Evolutionary conservation across 2,113 vertebrate species (phyloP).

Genomic region (Craseonycteris thonglongyai): DNA sequence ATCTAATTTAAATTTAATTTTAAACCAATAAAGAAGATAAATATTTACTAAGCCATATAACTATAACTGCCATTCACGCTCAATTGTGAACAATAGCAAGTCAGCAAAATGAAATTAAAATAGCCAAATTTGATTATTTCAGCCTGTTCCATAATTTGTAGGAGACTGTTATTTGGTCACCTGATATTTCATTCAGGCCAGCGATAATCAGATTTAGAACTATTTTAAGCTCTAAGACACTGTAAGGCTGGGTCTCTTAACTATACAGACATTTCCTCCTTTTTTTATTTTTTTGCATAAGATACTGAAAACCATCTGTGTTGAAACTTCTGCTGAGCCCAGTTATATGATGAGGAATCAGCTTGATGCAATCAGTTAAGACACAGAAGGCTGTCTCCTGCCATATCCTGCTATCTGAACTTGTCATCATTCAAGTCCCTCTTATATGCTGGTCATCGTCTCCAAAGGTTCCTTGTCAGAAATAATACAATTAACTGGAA

Average conservation of each 20-base stretch:
- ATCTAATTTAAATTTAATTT: not conserved
- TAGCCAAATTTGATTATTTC: conserved; percentile 43
- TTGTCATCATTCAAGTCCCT: not conserved
- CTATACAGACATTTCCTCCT: conserved; percentile 50
- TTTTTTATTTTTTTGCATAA: too few species aligned
- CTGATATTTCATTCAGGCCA: not conserved
- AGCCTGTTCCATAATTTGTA: not conserved
- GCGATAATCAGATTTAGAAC: conserved; percentile 15
- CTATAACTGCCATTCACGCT: not conserved
- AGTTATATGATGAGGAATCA: not conserved
- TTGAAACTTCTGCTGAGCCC: conserved; percentile 9
- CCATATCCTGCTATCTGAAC: not conserved
- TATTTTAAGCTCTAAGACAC: conserved; percentile 33
- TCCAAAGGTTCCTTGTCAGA: not conserved
- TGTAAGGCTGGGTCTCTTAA: conserved; percentile 13
- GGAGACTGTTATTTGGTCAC: conserved; percentile 32
- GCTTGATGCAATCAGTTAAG: not conserved
- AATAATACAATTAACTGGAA: not conserved
- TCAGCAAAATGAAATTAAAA: not conserved
- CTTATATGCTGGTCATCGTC: not conserved
- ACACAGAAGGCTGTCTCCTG: not conserved
- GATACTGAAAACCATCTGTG: conserved; percentile 16
- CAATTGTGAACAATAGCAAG: not conserved
- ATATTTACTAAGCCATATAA: not conserved
- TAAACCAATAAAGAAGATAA: not conserved